A percentile compares a stretch with the other conserved stretches of the same genome.
These are phyloP conservation scores for Brachymystax lenok DNA, from an alignment of 2,797 vertebrate genomes.

Conservation along the genomic window DNA sequence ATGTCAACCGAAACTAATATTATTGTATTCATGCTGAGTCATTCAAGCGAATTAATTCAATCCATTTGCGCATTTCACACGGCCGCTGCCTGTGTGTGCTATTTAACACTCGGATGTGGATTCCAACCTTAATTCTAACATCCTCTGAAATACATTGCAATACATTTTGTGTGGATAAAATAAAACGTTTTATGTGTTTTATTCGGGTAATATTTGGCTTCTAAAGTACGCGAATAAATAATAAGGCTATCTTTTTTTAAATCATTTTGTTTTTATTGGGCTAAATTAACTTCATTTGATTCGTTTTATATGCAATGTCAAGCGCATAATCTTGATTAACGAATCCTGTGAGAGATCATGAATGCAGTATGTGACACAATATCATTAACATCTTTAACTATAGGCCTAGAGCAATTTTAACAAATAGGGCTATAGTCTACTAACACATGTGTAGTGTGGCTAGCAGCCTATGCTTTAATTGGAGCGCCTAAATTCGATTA, in stretches of 20 bases:
- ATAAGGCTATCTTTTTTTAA: background rate
- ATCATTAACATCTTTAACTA: background rate
- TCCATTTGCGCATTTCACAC: conserved; percentile 70
- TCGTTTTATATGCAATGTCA: background rate
- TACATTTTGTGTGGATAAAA: conserved; percentile 21
- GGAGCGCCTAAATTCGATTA: conserved; percentile 50
- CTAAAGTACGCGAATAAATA: too few relatives aligned
- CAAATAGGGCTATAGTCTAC: conserved; percentile 6
- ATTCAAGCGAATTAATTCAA: conserved; percentile 75
- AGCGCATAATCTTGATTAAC: background rate
- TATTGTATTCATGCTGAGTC: conserved; percentile 81
- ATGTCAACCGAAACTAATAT: conserved; percentile 70
- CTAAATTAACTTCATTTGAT: background rate
- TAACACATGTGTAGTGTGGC: conserved; percentile 7
- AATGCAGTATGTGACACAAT: background rate
- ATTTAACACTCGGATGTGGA: conserved; percentile 75
- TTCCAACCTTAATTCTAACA: conserved; percentile 65
- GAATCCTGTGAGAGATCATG: background rate
- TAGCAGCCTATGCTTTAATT: conserved; percentile 26
- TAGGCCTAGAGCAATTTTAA: conserved; percentile 30
- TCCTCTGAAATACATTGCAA: conserved; percentile 39
- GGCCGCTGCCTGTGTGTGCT: conserved; percentile 48
- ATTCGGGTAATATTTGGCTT: background rate
- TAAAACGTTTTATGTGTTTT: conserved; percentile 33
- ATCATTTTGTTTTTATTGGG: background rate